A percentile compares a stretch with the other conserved stretches of the same genome.
Evolutionary conservation across 1,140 invertebrate species (phyloP).

Genomic region (Battus philenor): DNA sequence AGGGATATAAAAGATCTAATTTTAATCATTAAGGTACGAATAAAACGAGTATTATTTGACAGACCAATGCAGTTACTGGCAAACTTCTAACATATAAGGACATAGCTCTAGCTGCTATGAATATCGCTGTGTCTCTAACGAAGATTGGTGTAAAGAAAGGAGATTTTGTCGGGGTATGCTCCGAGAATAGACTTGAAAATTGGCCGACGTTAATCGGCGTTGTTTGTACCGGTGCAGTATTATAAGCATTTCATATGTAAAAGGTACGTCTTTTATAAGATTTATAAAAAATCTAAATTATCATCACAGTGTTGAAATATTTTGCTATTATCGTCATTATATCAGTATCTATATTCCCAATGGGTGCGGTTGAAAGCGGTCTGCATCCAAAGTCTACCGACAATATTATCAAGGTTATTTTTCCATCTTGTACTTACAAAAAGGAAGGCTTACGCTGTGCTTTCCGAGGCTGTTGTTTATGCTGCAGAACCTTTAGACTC

Average conservation of each 20-base stretch:
- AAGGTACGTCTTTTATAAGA: conserved; percentile 16
- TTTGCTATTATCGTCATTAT: not conserved
- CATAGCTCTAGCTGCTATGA: conserved; percentile 24
- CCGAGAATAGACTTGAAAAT: conserved; percentile 22
- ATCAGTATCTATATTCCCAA: not conserved
- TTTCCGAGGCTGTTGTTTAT: too few relatives aligned
- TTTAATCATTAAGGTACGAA: too few relatives aligned
- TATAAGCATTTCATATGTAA: conserved; percentile 14
- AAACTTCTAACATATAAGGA: conserved; percentile 36
- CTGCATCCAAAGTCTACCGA: too few relatives aligned
- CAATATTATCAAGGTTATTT: too few relatives aligned
- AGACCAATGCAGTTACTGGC: conserved; percentile 45
- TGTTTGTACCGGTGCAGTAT: conserved; percentile 16
- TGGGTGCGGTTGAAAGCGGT: not conserved
- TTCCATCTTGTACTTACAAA: too few relatives aligned
- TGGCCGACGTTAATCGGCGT: conserved; percentile 19
- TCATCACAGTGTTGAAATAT: not conserved
- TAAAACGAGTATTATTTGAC: conserved; percentile 11
- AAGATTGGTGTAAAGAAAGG: conserved; percentile 21
- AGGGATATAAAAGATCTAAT: too few relatives aligned
- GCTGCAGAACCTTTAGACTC: too few relatives aligned
- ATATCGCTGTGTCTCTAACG: conserved; percentile 20
- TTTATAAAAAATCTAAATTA: not conserved
- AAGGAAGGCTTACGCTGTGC: too few relatives aligned
- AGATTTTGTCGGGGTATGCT: conserved; percentile 19